A percentile compares a stretch with the other conserved stretches of the same genome.
phyloP scores from a whole-genome alignment of 2,113 vertebrate species.

The Morone saxatilis region DNA sequence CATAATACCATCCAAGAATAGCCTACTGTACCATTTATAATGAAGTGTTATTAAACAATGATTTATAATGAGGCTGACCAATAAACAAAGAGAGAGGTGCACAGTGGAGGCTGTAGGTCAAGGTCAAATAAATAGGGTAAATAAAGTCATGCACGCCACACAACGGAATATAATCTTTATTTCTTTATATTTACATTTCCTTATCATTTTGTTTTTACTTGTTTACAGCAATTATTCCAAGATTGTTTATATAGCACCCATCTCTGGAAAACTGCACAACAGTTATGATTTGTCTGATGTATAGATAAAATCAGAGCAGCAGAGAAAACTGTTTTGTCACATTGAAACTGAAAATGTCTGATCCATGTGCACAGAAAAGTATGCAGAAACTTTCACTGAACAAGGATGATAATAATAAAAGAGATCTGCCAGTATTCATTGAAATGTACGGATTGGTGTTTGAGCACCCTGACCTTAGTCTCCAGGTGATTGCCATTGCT shows the following conservation, averaged over 20 bases:
- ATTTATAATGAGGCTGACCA: not conserved
- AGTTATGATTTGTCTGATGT: not conserved
- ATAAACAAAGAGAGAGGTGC: constrained; percentile 15
- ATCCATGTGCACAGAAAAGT: not conserved
- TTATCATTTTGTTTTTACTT: not conserved
- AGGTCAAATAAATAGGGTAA: not conserved
- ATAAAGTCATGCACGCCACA: not conserved
- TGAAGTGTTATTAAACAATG: not conserved
- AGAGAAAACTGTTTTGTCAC: not conserved
- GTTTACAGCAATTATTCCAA: not conserved
- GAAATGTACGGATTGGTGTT: not conserved
- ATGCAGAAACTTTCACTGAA: not conserved
- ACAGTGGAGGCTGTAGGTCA: not conserved
- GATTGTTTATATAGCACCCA: not conserved
- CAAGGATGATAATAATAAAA: not conserved
- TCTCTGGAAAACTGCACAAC: not conserved
- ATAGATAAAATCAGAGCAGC: not conserved
- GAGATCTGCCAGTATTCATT: no score
- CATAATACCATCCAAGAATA: constrained; percentile 27
- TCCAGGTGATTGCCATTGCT: not conserved
- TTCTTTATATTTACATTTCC: not conserved
- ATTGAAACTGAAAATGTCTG: not conserved
- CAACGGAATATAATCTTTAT: not conserved
- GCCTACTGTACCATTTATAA: constrained; percentile 1
- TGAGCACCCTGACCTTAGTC: not conserved